phyloP scores from a whole-genome alignment of 2,113 vertebrate genomes.

The Hypanus sabinus region DNA sequence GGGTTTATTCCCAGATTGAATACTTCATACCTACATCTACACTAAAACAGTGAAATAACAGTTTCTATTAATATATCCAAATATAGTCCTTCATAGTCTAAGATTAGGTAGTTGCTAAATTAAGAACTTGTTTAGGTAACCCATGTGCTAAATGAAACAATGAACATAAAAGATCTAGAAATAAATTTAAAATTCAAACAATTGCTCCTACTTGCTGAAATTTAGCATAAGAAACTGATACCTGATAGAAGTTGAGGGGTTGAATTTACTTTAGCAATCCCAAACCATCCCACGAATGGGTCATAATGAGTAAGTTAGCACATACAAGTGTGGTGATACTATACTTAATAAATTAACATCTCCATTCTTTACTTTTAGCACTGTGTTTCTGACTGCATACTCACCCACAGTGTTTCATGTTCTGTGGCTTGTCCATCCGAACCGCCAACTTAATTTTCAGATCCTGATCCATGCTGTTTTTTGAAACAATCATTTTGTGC shows the following conservation, averaged over 20 bases:
- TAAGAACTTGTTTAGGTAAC: neutral
- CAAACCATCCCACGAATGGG: neutral
- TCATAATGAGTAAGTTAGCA: neutral
- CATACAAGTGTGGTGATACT: neutral
- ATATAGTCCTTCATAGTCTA: neutral
- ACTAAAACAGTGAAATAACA: neutral
- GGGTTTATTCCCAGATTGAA: neutral
- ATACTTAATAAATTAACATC: neutral
- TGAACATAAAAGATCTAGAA: neutral
- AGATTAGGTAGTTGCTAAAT: neutral
- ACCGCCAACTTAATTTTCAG: constrained; percentile 93
- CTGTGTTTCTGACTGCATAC: constrained; percentile 35
- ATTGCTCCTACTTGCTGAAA: neutral
- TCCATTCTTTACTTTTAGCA: too few relatives aligned
- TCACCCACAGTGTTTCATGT: constrained; percentile 99
- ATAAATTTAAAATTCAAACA: neutral
- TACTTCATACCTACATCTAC: neutral
- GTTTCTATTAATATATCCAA: neutral
- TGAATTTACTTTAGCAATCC: neutral
- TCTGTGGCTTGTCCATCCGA: constrained; percentile 98
- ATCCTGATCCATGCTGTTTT: constrained; percentile 89
- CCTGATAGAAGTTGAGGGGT: neutral
- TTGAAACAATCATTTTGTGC: constrained; percentile 93
- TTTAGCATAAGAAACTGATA: neutral
- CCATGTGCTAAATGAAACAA: neutral